A percentile compares a stretch with the other conserved stretches of the same genome.
Conservation (phyloP, 2,113 vertebrate genomes). For the Labeo rohita region DNA sequence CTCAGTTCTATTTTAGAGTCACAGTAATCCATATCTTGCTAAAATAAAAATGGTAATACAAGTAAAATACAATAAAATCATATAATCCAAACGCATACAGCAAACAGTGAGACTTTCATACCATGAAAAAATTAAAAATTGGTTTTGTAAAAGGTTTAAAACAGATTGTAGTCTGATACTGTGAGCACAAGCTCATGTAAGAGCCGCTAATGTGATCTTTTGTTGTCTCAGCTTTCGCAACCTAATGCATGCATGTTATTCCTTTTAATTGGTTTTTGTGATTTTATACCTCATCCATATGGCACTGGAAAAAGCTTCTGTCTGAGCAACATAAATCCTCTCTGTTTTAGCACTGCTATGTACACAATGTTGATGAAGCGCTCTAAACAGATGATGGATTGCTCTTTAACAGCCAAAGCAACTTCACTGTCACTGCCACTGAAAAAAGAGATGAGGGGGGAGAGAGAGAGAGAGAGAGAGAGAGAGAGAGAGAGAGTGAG, state of each 20-base stretch:
- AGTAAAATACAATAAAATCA: not conserved
- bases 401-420: constrained; percentile 70
- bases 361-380: constrained; percentile 60
- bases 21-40: not conserved
- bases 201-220: not conserved
- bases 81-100: not conserved
- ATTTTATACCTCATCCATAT: constrained; percentile 52
- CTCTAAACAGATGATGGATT: constrained; percentile 74
- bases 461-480: constrained; percentile 23
- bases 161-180: constrained; percentile 15
- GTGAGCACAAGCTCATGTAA: not conserved
- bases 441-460: constrained; percentile 35
- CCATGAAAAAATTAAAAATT: not conserved
- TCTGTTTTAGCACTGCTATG: constrained; percentile 48
- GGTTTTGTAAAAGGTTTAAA: not conserved
- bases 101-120: not conserved
- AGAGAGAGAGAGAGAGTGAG: constrained; percentile 34
- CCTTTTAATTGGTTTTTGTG: constrained; percentile 46
- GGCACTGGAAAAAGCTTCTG: constrained; percentile 36
- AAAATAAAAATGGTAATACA: not conserved
- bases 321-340: constrained; percentile 42
- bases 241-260: constrained; percentile 36
- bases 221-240: constrained; percentile 26
- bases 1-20: not conserved
- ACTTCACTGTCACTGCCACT: constrained; percentile 63